phyloP scores from a whole-genome alignment of 2,888 invertebrate species.

The Chalcis sispes region DNA sequence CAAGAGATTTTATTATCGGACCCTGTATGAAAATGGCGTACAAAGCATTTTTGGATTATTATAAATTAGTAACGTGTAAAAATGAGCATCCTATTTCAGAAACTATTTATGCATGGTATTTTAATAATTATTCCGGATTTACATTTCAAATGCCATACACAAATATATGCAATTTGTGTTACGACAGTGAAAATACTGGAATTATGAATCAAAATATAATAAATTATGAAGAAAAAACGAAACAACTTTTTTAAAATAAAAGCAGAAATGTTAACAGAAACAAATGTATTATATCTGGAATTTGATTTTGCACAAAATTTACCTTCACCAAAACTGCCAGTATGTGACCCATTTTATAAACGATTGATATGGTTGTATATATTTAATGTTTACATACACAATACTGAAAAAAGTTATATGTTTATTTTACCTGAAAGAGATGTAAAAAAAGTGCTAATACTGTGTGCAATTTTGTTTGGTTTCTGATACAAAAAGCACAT shows the following conservation, averaged over 20 bases:
- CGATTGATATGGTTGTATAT: conserved; percentile 51
- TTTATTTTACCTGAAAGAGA: conserved; percentile 30
- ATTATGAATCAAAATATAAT: neutral
- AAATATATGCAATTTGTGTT: neutral
- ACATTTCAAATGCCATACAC: too few species aligned
- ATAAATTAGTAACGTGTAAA: too few species aligned
- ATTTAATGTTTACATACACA: conserved; percentile 54
- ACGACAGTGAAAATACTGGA: neutral
- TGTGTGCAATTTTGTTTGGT: conserved; percentile 1
- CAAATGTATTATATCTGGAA: conserved; percentile 15
- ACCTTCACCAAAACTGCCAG: conserved; percentile 49
- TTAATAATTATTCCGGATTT: too few species aligned
- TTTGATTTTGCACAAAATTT: conserved; percentile 54
- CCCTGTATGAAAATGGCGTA: too few species aligned
- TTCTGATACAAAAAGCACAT: neutral
- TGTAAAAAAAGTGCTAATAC: conserved; percentile 36
- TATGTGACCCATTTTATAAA: conserved; percentile 50
- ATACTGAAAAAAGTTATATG: conserved; percentile 42
- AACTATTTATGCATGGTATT: too few species aligned
- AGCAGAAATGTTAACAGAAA: neutral
- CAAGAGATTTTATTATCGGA: too few species aligned
- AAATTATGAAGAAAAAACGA: neutral
- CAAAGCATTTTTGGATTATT: too few species aligned
- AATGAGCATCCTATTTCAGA: too few species aligned
- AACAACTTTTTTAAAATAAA: neutral